Conservation (phyloP, 2,888 invertebrate species). For the Drosophila crucigera region DNA sequence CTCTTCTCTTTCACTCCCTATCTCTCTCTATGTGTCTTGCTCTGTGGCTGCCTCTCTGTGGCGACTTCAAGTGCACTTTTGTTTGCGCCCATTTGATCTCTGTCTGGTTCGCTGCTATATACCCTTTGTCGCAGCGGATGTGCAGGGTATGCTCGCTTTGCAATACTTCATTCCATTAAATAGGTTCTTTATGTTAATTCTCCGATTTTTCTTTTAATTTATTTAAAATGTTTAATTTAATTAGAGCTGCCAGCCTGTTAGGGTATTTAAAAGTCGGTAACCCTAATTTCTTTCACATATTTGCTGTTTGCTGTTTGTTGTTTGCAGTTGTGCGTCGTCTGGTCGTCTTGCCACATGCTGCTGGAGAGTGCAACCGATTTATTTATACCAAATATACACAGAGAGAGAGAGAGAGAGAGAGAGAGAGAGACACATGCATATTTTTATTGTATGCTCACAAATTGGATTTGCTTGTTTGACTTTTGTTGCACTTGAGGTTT, state of each 20-base stretch:
- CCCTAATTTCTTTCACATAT: neutral
- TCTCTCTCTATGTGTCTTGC: neutral
- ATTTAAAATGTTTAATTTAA: neutral
- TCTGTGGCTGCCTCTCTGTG: slow-evolving; percentile 29
- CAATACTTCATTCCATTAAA: neutral
- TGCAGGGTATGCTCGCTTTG: neutral
- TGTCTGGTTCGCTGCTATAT: slow-evolving; percentile 4
- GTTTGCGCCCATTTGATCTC: slow-evolving; percentile 24
- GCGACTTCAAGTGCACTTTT: slow-evolving; percentile 73
- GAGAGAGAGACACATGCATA: slow-evolving; percentile 1
- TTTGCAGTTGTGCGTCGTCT: slow-evolving; percentile 25
- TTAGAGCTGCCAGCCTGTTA: neutral
- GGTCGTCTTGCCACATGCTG: slow-evolving; percentile 70
- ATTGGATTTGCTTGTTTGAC: slow-evolving; percentile 68
- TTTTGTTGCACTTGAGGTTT: slow-evolving; percentile 16
- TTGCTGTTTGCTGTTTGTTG: neutral
- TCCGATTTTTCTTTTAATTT: too few species aligned
- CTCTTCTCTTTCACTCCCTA: too few species aligned
- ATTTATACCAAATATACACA: slow-evolving; percentile 55
- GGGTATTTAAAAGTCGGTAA: neutral
- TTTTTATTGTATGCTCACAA: slow-evolving; percentile 46
- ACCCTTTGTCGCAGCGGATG: neutral
- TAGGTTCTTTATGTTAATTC: too few species aligned
- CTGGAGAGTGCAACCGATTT: slow-evolving; percentile 65
- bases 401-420: neutral